Base-by-base conservation (phyloP, 2,888 invertebrate genomes). In the Mythimna lalbum region DNA sequence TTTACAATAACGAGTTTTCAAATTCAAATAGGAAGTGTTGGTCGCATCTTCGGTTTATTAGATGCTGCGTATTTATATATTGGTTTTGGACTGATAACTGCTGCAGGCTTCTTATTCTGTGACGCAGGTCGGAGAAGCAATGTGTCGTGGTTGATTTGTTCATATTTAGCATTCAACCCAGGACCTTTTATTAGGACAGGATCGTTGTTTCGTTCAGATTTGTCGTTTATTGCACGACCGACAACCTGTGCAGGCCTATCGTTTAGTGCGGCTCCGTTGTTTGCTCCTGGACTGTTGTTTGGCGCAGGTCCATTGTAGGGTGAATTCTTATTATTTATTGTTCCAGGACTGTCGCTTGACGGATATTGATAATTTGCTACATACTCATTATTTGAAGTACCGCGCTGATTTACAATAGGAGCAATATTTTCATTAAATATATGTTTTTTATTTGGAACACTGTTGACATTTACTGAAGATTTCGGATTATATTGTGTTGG, bases 331-430 rank as follows among this genome's bases (percentile, higher is more conserved):
- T 52, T 6, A 59, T 47, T 52, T 36, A 1, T 19, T 23, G 12
- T 27, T 17, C 27, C n/a, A 36, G 56, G 33, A 36, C 17, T 10
- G 2, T 23, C 6, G 4, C 7, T 9, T 39, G 66, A 12, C 6
- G 27, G 5, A 36, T 59, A 33, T 27, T n/a, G 21, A 36, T 52
- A 0, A 53, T 49, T 43, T 19, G 1, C 19, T 27, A 7, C 21
- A 63, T 76, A 62, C 7, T 52, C 47, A 10, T 57, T 50, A 17
- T 52, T 68, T 49, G 9, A 5, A n/a, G 17, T n/a, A 52, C 33
- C 19, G n/a, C 14, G 9, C 12, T 43, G 23, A 59, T 70, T n/a
- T 0, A n/a, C n/a, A 47, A 33, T 63, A 10, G 1, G 23, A 14
- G 36, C 50, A 31, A 23, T 52, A 49, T 23, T 33, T 21, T 23